Percentiles rank a stretch among this genome's conserved stretches.
phyloP scores from a whole-genome alignment of 2,888 invertebrate genomes.

The Rotaria sp. region DNA sequence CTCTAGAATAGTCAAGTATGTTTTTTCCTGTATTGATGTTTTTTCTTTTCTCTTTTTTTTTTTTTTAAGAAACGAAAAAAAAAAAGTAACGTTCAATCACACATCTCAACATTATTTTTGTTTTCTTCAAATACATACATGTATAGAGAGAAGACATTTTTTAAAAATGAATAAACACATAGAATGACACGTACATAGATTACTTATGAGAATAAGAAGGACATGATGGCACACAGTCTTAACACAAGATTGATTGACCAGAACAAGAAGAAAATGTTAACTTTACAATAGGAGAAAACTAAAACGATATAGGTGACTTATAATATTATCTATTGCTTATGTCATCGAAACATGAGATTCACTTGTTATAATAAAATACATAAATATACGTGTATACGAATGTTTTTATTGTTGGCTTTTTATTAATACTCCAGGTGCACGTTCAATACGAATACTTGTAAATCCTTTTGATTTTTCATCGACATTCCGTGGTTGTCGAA shows the following conservation, averaged over 20 bases:
- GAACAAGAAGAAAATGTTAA: neutral
- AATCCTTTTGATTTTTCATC: constrained; percentile 39
- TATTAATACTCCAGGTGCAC: constrained; percentile 31
- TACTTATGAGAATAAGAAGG: neutral
- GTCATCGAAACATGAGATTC: neutral
- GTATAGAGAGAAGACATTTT: neutral
- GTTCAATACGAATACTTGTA: constrained; percentile 23
- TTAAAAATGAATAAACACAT: neutral
- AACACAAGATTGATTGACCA: neutral
- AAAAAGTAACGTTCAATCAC: neutral
- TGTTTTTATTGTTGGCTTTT: neutral
- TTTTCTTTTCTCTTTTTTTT: neutral
- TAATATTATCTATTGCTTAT: neutral
- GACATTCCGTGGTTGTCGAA: constrained; percentile 35
- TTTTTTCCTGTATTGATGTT: neutral
- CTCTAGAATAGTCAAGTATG: neutral
- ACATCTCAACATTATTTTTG: neutral
- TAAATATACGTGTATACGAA: neutral
- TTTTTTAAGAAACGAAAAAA: neutral
- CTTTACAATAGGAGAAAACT: neutral
- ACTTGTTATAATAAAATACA: neutral
- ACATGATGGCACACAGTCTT: neutral
- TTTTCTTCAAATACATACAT: neutral
- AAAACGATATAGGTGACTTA: neutral
- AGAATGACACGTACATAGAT: neutral